A percentile compares a stretch with the other conserved stretches of the same genome.
Evolutionary conservation across 2,797 vertebrate genomes (phyloP).

Genomic region (Betta splendens): DNA sequence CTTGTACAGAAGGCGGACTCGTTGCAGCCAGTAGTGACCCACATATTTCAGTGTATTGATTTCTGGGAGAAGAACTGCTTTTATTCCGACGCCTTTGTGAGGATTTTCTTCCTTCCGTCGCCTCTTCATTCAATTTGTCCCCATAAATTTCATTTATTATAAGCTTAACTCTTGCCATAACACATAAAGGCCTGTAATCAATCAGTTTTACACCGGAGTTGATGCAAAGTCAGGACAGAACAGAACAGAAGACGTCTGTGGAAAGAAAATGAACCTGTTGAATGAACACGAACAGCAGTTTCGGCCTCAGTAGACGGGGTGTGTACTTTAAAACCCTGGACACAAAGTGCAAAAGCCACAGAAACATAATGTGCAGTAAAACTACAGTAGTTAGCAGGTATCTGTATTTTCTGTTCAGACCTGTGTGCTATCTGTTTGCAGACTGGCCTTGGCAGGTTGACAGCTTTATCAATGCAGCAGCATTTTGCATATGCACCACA

Average conservation of each 20-base stretch:
- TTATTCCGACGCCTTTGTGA: not conserved
- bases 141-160: constrained; percentile 23
- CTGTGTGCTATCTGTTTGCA: constrained; percentile 14
- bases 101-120: not conserved
- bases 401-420: constrained; percentile 10
- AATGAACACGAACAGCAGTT: not conserved
- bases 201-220: constrained; percentile 11
- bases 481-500: constrained; percentile 5
- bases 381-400: constrained; percentile 9
- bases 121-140: not conserved
- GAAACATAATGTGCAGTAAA: constrained; percentile 1
- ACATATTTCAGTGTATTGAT: constrained; percentile 6
- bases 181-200: constrained; percentile 2
- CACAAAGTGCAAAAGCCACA: constrained; percentile 38
- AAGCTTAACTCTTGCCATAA: constrained; percentile 8
- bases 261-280: too few relatives aligned
- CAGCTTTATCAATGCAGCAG: constrained; percentile 5
- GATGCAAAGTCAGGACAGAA: too few relatives aligned
- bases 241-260: not conserved
- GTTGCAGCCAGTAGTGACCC: not conserved
- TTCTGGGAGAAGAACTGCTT: not conserved
- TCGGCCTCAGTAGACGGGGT: constrained; percentile 13
- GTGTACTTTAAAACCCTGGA: constrained; percentile 12
- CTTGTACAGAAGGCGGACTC: not conserved
- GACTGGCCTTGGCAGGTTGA: not conserved